Conservation (phyloP, 2,113 vertebrate species). For the Galeopterus variegatus region DNA sequence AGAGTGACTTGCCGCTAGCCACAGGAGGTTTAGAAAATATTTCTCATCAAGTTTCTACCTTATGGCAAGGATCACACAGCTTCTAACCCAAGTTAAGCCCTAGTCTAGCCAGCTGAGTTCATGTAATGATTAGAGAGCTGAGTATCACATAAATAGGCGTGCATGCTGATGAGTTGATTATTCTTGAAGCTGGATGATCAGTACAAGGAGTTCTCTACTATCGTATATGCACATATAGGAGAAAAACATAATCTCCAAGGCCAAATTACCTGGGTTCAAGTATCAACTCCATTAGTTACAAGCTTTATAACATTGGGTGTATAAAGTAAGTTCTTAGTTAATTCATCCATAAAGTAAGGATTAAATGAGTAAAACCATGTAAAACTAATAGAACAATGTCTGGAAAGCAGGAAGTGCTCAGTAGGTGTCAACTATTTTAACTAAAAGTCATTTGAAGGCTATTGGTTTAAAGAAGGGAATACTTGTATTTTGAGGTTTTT, state of each 20-base stretch:
- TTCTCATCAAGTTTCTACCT: conserved; percentile 46
- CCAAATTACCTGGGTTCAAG: neutral
- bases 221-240: neutral
- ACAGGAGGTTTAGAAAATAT: conserved; percentile 5
- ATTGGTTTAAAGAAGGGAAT: conserved; percentile 2
- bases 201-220: neutral
- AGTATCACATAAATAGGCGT: neutral
- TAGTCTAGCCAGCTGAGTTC: neutral
- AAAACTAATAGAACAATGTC: neutral
- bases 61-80: conserved; percentile 4
- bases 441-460: neutral
- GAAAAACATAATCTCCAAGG: neutral
- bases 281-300: neutral
- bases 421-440: neutral
- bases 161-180: neutral
- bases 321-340: conserved; percentile 12
- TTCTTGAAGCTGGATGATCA: neutral
- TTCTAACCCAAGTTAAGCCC: neutral
- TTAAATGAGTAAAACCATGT: neutral
- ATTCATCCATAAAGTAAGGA: conserved; percentile 47
- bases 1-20: neutral
- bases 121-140: neutral
- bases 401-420: neutral
- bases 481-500: neutral
- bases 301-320: neutral